Evolutionary conservation across 30 jellyfish, hydroid and myxozoan genomes (phyloP).

Genomic region (Clytia hemisphaerica): DNA sequence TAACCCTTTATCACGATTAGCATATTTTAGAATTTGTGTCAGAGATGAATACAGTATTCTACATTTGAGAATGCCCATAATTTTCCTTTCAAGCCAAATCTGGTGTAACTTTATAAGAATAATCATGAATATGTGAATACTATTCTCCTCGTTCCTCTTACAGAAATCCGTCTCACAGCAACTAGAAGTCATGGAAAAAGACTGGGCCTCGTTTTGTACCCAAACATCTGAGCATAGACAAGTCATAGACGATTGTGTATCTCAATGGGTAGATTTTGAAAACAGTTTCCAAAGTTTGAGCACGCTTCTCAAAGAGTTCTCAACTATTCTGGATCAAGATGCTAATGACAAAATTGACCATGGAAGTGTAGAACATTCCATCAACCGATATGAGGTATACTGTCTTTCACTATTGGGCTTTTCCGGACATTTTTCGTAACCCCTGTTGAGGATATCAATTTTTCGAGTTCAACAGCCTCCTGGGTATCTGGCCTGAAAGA

Average conservation of each 20-base stretch:
- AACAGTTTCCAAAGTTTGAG: conserved; percentile 17
- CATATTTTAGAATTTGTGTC: no score
- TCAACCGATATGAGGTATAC: neutral
- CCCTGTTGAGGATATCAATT: no score
- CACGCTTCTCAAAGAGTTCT: conserved; percentile 3
- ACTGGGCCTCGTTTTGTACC: conserved; percentile 9
- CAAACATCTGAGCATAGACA: neutral
- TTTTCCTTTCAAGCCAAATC: neutral
- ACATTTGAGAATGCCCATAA: no score
- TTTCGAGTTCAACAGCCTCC: no score
- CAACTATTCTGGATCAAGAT: neutral
- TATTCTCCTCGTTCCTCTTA: neutral
- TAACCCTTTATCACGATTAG: no score
- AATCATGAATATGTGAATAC: neutral
- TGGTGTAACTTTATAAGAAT: neutral
- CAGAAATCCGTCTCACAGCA: neutral
- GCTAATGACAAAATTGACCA: conserved; percentile 4
- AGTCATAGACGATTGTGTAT: conserved; percentile 22
- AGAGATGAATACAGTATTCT: neutral
- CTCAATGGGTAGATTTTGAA: conserved; percentile 44
- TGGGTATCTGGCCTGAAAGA: no score
- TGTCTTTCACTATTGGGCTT: no score
- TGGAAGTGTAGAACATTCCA: conserved; percentile 4
- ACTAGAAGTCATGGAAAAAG: neutral
- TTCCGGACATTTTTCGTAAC: no score